Conservation (phyloP, 2,797 vertebrate species). For the Gallinago nigripennis region DNA sequence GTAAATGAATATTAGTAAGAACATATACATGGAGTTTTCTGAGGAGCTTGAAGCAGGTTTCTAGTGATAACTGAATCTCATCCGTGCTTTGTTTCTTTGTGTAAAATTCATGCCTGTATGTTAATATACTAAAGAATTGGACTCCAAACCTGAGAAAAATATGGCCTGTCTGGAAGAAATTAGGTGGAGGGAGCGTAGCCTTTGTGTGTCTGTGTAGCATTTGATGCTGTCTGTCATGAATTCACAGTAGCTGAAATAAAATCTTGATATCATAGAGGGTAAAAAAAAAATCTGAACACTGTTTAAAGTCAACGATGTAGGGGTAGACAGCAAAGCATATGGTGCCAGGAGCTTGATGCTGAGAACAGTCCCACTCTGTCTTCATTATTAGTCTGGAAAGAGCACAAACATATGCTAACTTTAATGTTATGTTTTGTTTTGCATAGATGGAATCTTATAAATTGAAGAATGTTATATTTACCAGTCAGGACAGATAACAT, state of each 20-base stretch:
- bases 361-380: background rate
- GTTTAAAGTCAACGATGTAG: background rate
- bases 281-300: background rate
- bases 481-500: background rate
- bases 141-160: background rate
- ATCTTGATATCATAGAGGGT: background rate
- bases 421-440: background rate
- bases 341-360: background rate
- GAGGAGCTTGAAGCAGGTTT: background rate
- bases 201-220: background rate
- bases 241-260: background rate
- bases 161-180: background rate
- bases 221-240: background rate
- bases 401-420: slow-evolving; percentile 4
- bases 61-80: background rate
- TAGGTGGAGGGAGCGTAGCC: background rate
- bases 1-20: background rate
- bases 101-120: background rate
- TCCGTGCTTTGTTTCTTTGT: background rate
- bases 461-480: background rate
- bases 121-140: background rate
- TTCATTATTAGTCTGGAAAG: slow-evolving; percentile 34
- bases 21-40: background rate
- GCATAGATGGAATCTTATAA: background rate
- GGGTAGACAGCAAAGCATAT: slow-evolving; percentile 20